phyloP scores from a whole-genome alignment of 2,888 invertebrate species.

The Amblyjoppa proteus region DNA sequence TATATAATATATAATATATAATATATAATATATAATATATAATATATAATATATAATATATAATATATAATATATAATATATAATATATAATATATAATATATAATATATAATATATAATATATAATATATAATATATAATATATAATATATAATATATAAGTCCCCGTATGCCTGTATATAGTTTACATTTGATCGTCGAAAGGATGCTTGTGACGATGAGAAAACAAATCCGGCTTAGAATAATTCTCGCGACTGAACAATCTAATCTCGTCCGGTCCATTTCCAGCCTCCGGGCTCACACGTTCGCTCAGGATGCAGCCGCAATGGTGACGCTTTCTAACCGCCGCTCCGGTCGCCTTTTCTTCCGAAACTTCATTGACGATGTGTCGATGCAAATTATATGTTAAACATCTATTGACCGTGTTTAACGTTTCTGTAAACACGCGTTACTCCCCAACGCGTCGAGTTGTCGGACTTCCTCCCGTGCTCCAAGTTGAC shows the following conservation, averaged over 20 bases:
- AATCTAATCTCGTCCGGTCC: slow-evolving; percentile 15
- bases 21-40: too few relatives aligned
- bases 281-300: neutral
- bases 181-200: neutral
- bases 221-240: slow-evolving; percentile 7
- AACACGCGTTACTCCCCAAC: neutral
- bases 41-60: too few relatives aligned
- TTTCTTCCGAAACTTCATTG: neutral
- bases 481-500: neutral
- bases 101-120: too few relatives aligned
- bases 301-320: slow-evolving; percentile 1
- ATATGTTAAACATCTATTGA: neutral
- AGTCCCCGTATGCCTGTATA: too few relatives aligned
- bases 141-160: too few relatives aligned
- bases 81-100: too few relatives aligned
- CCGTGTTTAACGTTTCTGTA: neutral
- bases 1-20: too few relatives aligned
- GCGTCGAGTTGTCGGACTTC: slow-evolving; percentile 6
- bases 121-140: too few relatives aligned
- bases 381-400: neutral
- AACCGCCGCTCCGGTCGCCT: neutral
- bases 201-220: neutral
- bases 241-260: slow-evolving; percentile 9
- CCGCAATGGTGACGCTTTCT: slow-evolving; percentile 4
- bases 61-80: too few relatives aligned